Base-by-base conservation (phyloP, 2,888 invertebrate species). In the Yponomeuta evonymella region DNA sequence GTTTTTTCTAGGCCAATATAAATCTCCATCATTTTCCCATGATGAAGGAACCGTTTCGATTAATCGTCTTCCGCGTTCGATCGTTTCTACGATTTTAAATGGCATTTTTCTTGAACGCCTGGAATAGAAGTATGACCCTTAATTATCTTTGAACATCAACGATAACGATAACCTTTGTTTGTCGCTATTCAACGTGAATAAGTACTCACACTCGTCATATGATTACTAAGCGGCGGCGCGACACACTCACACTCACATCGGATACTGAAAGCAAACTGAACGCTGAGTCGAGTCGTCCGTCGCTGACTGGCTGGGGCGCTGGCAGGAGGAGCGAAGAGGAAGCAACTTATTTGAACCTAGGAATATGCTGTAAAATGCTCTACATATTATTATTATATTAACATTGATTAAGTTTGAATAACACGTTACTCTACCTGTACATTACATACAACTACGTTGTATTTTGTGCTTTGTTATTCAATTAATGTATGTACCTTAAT, bases 1-100 rank as follows among this genome's bases (percentile, higher is more conserved):
- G n/a, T n/a, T n/a, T n/a, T n/a, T n/a, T n/a, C n/a, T n/a, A n/a
- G n/a, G n/a, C n/a, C n/a, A n/a, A n/a, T n/a, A n/a, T n/a, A n/a
- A n/a, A n/a, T n/a, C n/a, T n/a, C n/a, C n/a, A n/a, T n/a, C n/a
- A 71, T 65, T 71, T 70, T 71, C 69, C 69, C 71, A 71, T 71
- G 65, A 66, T 71, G 66, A 71, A 70, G 71, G 71, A 69, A 71
- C 71, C 48, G 71, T 71, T 69, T 69, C 69, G n/a, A 71, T 71
- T 70, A 71, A 71, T 70, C 71, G 69, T 71, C 71, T 71, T 71
- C 71, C 71, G 66, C 71, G 71, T 66, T 70, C 71, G 36, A 71
- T 71, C 6, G 69, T 71, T 69, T 71, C 69, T 43, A 71, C 62
- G 48, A 71, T 71, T 71, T 71, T 71, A 66, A 71, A 71, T 70